Conservation (phyloP, 2,888 invertebrate genomes). For the Diogma glabrata region DNA sequence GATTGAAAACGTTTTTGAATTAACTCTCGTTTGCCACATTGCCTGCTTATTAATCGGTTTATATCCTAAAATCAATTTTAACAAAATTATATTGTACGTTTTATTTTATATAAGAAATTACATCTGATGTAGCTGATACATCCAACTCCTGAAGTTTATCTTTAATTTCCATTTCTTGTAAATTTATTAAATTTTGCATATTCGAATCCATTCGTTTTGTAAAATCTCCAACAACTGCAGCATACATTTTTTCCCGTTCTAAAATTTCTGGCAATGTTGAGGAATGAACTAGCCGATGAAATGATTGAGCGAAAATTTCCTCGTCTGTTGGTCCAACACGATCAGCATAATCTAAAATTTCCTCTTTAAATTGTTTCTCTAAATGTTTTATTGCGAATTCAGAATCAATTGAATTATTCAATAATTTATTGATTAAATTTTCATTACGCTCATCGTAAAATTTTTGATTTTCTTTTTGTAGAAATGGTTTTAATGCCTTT, state of each 20-base stretch:
- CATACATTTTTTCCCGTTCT: slow-evolving; percentile 77
- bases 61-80: slow-evolving; percentile 42
- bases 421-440: slow-evolving; percentile 46
- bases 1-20: slow-evolving; percentile 78
- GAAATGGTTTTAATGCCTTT: slow-evolving; percentile 44
- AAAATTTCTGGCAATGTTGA: slow-evolving; percentile 79
- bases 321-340: slow-evolving; percentile 72
- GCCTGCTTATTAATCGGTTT: slow-evolving; percentile 67
- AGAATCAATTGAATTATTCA: slow-evolving; percentile 51
- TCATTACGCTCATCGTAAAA: slow-evolving; percentile 55
- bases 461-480: slow-evolving; percentile 51
- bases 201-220: slow-evolving; percentile 61
- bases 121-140: slow-evolving; percentile 49
- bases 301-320: slow-evolving; percentile 49
- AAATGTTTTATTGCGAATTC: slow-evolving; percentile 67
- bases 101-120: slow-evolving; percentile 3
- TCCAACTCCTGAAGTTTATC: slow-evolving; percentile 69
- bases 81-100: neutral
- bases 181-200: slow-evolving; percentile 55
- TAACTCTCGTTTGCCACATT: slow-evolving; percentile 73
- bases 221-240: slow-evolving; percentile 63
- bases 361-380: slow-evolving; percentile 69
- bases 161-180: slow-evolving; percentile 84
- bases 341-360: slow-evolving; percentile 74
- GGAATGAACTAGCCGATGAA: slow-evolving; percentile 58